phyloP scores from a whole-genome alignment of 2,888 invertebrate species.

The Phyto melanocephala region DNA sequence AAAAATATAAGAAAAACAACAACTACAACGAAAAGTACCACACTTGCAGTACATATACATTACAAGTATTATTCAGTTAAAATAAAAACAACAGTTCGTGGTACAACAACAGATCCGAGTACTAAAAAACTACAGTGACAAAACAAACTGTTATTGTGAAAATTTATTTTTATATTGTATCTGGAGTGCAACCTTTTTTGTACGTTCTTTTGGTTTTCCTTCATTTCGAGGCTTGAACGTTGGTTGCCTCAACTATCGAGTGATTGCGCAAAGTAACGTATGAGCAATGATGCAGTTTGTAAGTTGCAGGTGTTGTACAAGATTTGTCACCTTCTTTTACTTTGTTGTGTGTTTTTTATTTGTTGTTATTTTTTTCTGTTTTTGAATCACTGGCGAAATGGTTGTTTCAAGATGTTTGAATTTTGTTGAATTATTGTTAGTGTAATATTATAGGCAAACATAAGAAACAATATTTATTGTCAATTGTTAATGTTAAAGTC shows the following conservation, averaged over 20 bases:
- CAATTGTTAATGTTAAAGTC: conserved; percentile 48
- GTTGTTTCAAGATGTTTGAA: conserved; percentile 4
- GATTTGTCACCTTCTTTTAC: conserved; percentile 61
- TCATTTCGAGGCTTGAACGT: neutral
- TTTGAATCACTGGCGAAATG: conserved; percentile 15
- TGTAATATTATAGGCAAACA: conserved; percentile 17
- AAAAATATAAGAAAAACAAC: neutral
- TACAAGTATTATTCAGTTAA: conserved; percentile 18
- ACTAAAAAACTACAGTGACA: conserved; percentile 17
- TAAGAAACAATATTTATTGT: conserved; percentile 41
- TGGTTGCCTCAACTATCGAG: neutral
- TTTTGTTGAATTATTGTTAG: conserved; percentile 1
- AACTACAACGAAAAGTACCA: conserved; percentile 9
- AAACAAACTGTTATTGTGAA: conserved; percentile 40
- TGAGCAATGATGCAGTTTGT: too few relatives aligned
- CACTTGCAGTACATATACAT: neutral
- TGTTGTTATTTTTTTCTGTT: neutral
- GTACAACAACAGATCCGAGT: conserved; percentile 27
- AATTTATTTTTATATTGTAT: conserved; percentile 39
- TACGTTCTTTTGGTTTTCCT: too few relatives aligned
- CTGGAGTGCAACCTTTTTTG: conserved; percentile 31
- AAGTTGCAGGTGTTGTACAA: conserved; percentile 64
- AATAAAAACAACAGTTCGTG: conserved; percentile 34
- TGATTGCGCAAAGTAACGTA: too few relatives aligned
- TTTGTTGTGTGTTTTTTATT: too few relatives aligned